These are phyloP conservation scores for Agapornis roseicollis DNA, from an alignment of 2,113 vertebrate species.

Conservation along the genomic window DNA sequence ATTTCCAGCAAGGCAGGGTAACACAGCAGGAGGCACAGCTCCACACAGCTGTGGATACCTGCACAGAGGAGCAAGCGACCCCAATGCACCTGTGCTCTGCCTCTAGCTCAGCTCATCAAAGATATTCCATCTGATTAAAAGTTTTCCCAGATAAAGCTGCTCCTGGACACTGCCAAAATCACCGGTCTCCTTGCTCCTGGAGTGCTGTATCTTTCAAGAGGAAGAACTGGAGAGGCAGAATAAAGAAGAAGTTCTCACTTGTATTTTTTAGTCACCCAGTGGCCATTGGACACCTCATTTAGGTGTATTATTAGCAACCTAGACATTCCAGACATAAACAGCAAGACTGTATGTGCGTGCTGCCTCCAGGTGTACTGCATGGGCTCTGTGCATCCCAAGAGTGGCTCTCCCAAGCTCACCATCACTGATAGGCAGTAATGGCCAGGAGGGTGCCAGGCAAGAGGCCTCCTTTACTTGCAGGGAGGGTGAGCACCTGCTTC, in stretches of 20 bases:
- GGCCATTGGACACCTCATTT: not conserved
- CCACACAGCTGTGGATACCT: rapidly evolving
- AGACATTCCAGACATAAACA: not conserved
- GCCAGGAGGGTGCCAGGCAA: not conserved
- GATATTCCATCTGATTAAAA: not conserved
- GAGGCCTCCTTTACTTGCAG: not conserved
- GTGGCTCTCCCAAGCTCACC: not conserved
- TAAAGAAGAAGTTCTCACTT: not conserved
- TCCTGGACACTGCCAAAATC: not conserved
- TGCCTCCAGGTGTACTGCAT: rapidly evolving
- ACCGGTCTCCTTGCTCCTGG: not conserved
- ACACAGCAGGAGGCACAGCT: not conserved
- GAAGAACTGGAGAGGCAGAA: not conserved
- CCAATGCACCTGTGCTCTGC: not conserved
- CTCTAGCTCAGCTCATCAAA: rapidly evolving
- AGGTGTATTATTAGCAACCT: not conserved
- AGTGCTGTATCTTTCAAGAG: not conserved
- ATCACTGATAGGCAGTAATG: rapidly evolving
- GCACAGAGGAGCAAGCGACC: not conserved
- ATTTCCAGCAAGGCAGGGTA: not conserved
- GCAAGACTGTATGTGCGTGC: not conserved
- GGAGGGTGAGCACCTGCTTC: not conserved
- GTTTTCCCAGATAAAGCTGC: not conserved
- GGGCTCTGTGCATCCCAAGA: not conserved
- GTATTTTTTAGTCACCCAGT: not conserved